Base-by-base conservation (phyloP, 2,888 invertebrate genomes). In the Limnephilus marmoratus region DNA sequence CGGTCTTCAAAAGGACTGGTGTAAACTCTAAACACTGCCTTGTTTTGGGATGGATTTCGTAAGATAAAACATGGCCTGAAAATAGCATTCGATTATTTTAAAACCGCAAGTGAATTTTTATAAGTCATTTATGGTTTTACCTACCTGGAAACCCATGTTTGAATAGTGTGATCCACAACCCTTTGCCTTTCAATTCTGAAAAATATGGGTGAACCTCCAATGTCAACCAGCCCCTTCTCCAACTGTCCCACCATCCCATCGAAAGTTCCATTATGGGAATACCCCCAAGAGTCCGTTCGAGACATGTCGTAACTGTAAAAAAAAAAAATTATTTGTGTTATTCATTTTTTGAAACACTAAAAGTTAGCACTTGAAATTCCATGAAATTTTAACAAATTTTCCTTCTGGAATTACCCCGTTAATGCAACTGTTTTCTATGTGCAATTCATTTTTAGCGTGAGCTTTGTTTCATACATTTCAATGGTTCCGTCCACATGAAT, bases 161-260 rank as follows among this genome's bases (percentile, higher is more conserved):
- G 96, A 9, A 96, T 96, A 45, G 97, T 96, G 93, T 97, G 97
- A 94, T 97, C 96, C 92, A 97, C 95, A 92, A 96, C 96, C 94
- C 95, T 95, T 49, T 96, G 95, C 94, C 98, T 95, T 94, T 97
- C 97, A n/a, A 95, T 94, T 94, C 97, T 96, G 94, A 96, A 97
- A 95, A 97, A 97, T 88, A 97, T 95, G 0, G 97, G 97, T 24
- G 97, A 96, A n/a, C 97, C 97, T 0, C 97, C 97, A 92, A 97
- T 96, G 94, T 98, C 98, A 0, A 97, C 96, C 93, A 96, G 95
- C 41, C 95, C 95, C 37, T 96, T 95, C 94, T 96, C 96, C 94
- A 97, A 94, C 1, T 96, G 95, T 5, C 97, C 97, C 91, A 97
- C 96, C 95, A 97, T 95, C 13, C 97, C 97, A 94, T 97, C 97